These are phyloP conservation scores for Drosophila pseudoananassae DNA, from an alignment of 1,140 invertebrate species.

Conservation along the genomic window DNA sequence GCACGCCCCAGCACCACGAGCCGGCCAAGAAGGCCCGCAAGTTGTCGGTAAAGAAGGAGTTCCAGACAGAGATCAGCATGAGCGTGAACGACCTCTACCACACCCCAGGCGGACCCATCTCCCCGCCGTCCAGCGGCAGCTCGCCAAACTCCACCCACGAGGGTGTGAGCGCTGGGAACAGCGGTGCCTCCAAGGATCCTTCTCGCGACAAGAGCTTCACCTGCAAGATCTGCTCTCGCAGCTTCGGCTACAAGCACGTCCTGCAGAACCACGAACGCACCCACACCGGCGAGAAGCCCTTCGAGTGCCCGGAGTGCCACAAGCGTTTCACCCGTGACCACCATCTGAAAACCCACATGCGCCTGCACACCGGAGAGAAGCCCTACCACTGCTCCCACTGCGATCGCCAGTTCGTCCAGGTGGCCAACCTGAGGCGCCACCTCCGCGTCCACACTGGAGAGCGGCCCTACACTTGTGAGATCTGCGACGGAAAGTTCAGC, in stretches of 20 bases:
- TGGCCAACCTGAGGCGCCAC: constrained; percentile 96
- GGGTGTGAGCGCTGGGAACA: constrained; percentile 57
- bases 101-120: constrained; percentile 84
- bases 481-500: constrained; percentile 95
- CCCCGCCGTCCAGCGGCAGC: constrained; percentile 84
- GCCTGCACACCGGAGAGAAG: constrained; percentile 96
- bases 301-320: constrained; percentile 96
- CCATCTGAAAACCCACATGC: constrained; percentile 96
- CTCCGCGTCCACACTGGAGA: constrained; percentile 98
- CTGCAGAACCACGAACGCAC: constrained; percentile 98
- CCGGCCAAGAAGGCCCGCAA: constrained; percentile 79
- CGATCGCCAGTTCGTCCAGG: constrained; percentile 96
- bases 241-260: constrained; percentile 97
- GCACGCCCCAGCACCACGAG: constrained; percentile 75
- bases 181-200: constrained; percentile 84
- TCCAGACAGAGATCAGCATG: constrained; percentile 71
- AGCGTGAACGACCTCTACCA: constrained; percentile 78
- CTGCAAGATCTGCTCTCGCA: constrained; percentile 93
- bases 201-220: constrained; percentile 93
- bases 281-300: constrained; percentile 98
- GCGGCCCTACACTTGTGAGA: constrained; percentile 95
- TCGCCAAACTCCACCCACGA: constrained; percentile 84
- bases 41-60: constrained; percentile 82
- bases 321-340: constrained; percentile 98
- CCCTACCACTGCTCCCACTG: constrained; percentile 96